Evolutionary conservation across 2,113 vertebrate species (phyloP), one percentile per base, ranked within the genome.

Genomic region (Lepus americanus): DNA sequence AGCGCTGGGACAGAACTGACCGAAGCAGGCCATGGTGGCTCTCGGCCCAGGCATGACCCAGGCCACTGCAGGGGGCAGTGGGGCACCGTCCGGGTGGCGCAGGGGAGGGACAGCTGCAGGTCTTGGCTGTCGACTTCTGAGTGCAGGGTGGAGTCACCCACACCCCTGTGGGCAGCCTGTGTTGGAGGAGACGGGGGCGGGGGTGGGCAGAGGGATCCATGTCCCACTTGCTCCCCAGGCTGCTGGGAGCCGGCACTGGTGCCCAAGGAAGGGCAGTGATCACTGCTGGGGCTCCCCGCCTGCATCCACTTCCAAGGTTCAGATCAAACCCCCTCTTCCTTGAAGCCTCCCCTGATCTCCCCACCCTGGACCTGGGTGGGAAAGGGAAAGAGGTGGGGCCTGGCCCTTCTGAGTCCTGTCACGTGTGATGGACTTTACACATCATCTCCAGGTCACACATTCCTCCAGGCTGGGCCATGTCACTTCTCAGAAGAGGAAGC

Each of bases 191-290:
- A 64, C 11, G 0, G 49, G 44, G 44, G 44, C 44, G 44, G 44
- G 6, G 63, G 25, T 3, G 2, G 4, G 14, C 2, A 1, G 22
- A 8, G 44, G 20, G 78, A 49, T 12, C 6, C 0, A 1, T 3
- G 74, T 69, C 51, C 51, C 2, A 9, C 31, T 29, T 29, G 64
- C 39, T 23, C 0, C 0, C 13, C 33, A 31, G 22, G 83, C 53
- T 44, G 0, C 39, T 0, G 39, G 55, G 39, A 61, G 61, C 51
- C 11, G 0, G 6, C 74, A 0, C 79, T 31, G 33, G 23, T 2
- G 9, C 0, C 36, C 61, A 22, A 7, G 64, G 22, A 17, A 23
- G 83, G 36, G 67, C 33, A 0, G 2, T 29, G 53, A 49, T 23
- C 4, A 0, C 6, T 1, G 17, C 33, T 7, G 2, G 67, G 64